Percentiles rank a stretch among this genome's conserved stretches.
phyloP scores from a whole-genome alignment of 2,888 invertebrate species.

The Apamea monoglypha region DNA sequence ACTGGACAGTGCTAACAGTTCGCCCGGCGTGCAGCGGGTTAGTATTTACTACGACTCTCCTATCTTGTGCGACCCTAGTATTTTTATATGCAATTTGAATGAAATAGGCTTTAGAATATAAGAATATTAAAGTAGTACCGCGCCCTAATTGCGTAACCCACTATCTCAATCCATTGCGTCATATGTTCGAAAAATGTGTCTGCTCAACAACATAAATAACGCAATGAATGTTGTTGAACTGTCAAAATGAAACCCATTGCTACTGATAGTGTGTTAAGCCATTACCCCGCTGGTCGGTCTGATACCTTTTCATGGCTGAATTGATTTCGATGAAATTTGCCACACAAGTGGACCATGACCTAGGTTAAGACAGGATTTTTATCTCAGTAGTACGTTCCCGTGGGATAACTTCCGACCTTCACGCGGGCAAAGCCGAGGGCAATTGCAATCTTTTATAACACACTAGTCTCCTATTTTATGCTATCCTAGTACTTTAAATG shows the following conservation, averaged over 20 bases:
- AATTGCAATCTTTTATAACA: not conserved
- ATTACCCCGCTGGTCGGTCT: too few relatives aligned
- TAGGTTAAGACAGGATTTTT: not conserved
- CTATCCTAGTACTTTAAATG: constrained; percentile 24
- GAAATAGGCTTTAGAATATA: not conserved
- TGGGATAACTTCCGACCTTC: not conserved
- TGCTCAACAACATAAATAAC: too few relatives aligned
- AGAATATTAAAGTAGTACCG: not conserved
- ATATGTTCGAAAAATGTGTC: too few relatives aligned
- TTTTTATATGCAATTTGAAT: not conserved
- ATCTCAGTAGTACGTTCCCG: not conserved
- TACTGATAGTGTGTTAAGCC: too few relatives aligned
- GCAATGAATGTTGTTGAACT: too few relatives aligned
- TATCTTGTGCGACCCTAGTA: constrained; percentile 37
- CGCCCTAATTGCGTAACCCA: too few relatives aligned
- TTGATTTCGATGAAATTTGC: not conserved
- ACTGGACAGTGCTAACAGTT: constrained; percentile 96
- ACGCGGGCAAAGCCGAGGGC: not conserved
- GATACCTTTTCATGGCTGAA: not conserved
- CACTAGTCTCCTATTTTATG: constrained; percentile 10
- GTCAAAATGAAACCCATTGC: too few relatives aligned
- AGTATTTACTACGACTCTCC: constrained; percentile 22
- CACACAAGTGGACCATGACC: not conserved
- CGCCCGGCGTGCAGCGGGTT: constrained; percentile 95
- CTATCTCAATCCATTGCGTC: too few relatives aligned